Evolutionary conservation across 2,888 invertebrate species (phyloP), one percentile per base, ranked within the genome.

Genomic region (Ormyrus labotus): DNA sequence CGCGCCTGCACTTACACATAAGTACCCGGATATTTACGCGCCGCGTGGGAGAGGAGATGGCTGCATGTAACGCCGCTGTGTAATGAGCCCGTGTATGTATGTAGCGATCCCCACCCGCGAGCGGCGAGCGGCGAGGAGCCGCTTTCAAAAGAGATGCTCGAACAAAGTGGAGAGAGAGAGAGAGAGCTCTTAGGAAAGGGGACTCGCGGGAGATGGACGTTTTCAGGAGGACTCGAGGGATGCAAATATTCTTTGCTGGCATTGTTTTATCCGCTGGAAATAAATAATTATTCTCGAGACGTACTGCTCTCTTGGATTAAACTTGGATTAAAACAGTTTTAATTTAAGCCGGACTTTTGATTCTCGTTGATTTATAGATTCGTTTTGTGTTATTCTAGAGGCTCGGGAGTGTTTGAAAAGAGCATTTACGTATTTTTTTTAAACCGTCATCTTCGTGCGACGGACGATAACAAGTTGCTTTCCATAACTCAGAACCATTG

Each of bases 11-110:
- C 53, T 53, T 55, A 60, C 60, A 70, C 57, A 82, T 83, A 84
- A 82, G 78, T 82, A 84, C 84, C 81, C 72, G 72, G 72, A 61
- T 78, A 72, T 72, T 67, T 78, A 68, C 73, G 73, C 57, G 74
- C 55, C 61, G 73, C 60, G 57, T 57, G 75, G 73, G 73, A 68
- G 79, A 74, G 81, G 69, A 64, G 57, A 67, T 51, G 72, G 51
- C 60, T 55, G n/a, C 48, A 7, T 58, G 9, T 13, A 19, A 34
- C 34, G 68, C 55, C n/a, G 9, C 11, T 53, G 13, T 68, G 79
- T 79, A 79, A 79, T 73, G 72, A 79, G 79, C 57, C 48, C 51
- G 69, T 34, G 50, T 53, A 11, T n/a, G 47, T 53, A 50, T 48
- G 45, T 64, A 48, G 51, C 6, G 67, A 11, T 69, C 70, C 77